A percentile compares a stretch with the other conserved stretches of the same genome.
Evolutionary conservation across 2,113 vertebrate species (phyloP).

Genomic region (Hippopotamus amphibius): DNA sequence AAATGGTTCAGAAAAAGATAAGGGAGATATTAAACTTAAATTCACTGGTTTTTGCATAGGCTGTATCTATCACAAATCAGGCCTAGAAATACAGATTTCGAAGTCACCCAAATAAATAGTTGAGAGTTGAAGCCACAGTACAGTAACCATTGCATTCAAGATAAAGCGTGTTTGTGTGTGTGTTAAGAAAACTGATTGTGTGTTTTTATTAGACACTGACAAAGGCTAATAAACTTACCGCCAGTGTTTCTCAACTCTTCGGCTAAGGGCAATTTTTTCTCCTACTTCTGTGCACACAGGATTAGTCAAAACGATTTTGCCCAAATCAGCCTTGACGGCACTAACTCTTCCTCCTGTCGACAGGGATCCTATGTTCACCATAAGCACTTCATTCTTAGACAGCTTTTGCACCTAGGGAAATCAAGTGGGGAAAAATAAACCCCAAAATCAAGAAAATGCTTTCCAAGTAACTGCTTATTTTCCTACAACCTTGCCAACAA

Average conservation of each 20-base stretch:
- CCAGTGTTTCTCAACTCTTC: constrained; percentile 99
- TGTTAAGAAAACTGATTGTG: neutral
- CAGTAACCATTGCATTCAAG: neutral
- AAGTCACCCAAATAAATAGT: neutral
- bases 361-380: constrained; percentile 99
- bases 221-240: constrained; percentile 90
- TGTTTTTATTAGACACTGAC: neutral
- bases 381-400: constrained; percentile 98
- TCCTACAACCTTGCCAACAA: constrained; percentile 25
- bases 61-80: constrained; percentile 14
- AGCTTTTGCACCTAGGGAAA: constrained; percentile 96
- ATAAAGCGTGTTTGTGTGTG: neutral
- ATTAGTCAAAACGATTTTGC: constrained; percentile 98
- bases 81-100: constrained; percentile 36
- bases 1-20: neutral
- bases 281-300: constrained; percentile 99
- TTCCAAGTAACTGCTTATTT: constrained; percentile 35
- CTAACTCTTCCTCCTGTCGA: constrained; percentile 98
- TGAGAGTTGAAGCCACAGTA: neutral
- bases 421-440: constrained; percentile 19
- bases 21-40: neutral
- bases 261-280: constrained; percentile 98
- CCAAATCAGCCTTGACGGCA: constrained; percentile 98
- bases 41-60: neutral
- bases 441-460: constrained; percentile 40